phyloP scores from a whole-genome alignment of 2,113 vertebrate species.

The Chlorodrepanis virens region DNA sequence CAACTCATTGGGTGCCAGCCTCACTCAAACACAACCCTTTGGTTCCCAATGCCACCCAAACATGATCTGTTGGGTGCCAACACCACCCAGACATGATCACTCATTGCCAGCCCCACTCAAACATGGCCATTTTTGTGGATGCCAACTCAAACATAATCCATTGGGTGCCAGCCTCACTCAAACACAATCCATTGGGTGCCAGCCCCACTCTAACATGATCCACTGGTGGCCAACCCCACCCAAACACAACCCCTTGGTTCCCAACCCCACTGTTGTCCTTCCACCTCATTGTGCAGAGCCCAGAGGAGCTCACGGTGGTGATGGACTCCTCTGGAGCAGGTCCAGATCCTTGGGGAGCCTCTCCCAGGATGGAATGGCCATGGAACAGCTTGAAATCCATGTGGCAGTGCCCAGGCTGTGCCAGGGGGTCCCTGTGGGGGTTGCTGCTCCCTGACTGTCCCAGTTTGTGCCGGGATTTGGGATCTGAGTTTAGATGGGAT shows the following conservation, averaged over 20 bases:
- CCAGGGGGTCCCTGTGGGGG: accelerated
- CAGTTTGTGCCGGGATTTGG: accelerated
- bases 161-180: background rate
- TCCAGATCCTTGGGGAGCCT: background rate
- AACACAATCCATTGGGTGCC: background rate
- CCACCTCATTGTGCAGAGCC: background rate
- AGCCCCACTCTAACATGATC: background rate
- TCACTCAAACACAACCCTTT: too few relatives aligned
- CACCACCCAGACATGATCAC: background rate
- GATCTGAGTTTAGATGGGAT: too few relatives aligned
- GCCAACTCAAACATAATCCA: too few relatives aligned
- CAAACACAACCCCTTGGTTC: accelerated
- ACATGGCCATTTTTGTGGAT: too few relatives aligned
- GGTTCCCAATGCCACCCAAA: background rate
- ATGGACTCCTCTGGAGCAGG: accelerated
- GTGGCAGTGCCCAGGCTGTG: background rate
- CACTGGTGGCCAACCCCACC: accelerated
- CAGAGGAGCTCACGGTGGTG: accelerated
- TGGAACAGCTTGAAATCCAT: accelerated
- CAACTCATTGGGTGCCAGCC: accelerated
- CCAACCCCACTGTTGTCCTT: background rate
- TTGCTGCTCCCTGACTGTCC: background rate
- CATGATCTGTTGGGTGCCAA: background rate
- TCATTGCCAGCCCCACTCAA: too few relatives aligned
- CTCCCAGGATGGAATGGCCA: background rate